Conservation (phyloP, 2,888 invertebrate species). For the Ptilodon capucinus region DNA sequence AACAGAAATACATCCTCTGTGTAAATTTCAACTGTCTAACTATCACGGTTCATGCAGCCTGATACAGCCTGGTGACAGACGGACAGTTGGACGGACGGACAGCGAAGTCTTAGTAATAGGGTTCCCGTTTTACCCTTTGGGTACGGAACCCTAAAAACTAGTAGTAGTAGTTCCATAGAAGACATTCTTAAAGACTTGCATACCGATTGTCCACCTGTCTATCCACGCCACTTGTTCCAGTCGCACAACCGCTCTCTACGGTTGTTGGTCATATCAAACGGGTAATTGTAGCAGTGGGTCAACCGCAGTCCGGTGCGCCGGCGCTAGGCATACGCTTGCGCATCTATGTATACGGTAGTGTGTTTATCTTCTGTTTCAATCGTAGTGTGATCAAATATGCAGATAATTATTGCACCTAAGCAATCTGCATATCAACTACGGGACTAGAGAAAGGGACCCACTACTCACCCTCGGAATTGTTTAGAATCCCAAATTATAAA, state of each 20-base stretch:
- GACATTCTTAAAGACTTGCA: neutral
- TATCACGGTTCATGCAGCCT: too few relatives aligned
- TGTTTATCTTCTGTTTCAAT: neutral
- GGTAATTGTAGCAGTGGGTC: slow-evolving; percentile 60
- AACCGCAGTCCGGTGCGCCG: slow-evolving; percentile 47
- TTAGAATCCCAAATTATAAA: too few relatives aligned
- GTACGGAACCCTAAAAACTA: too few relatives aligned
- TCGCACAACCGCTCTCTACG: slow-evolving; percentile 3
- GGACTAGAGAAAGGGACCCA: too few relatives aligned
- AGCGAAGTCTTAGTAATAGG: too few relatives aligned
- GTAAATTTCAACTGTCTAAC: too few relatives aligned
- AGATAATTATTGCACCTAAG: neutral
- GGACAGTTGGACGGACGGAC: too few relatives aligned
- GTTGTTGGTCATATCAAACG: slow-evolving; percentile 38
- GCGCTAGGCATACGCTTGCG: slow-evolving; percentile 26
- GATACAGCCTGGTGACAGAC: too few relatives aligned
- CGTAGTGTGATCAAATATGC: neutral
- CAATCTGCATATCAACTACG: too few relatives aligned
- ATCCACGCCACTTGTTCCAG: neutral
- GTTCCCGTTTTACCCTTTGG: too few relatives aligned
- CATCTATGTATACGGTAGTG: neutral
- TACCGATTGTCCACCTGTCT: neutral
- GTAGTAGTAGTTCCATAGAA: neutral
- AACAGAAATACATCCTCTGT: too few relatives aligned
- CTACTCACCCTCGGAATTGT: too few relatives aligned